Conservation (phyloP, 2,888 invertebrate species). For the Corbicula japonica region DNA sequence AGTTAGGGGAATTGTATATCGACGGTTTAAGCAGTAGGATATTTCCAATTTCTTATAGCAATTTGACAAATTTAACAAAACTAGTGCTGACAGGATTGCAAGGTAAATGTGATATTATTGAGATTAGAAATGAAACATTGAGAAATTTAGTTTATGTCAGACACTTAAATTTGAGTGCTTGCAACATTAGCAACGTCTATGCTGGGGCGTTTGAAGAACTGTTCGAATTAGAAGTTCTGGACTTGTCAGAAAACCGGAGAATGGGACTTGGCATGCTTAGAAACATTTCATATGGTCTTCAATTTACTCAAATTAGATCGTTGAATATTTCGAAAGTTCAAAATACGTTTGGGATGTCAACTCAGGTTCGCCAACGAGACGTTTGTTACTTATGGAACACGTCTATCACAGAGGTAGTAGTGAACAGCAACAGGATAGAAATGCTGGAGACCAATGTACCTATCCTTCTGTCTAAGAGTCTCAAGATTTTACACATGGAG, state of each 20-base stretch:
- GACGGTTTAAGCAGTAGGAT: constrained; percentile 9
- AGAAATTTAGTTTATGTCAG: background rate
- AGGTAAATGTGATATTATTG: constrained; percentile 8
- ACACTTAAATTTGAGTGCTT: constrained; percentile 8
- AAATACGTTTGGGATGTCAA: constrained; percentile 44
- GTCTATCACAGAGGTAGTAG: constrained; percentile 29
- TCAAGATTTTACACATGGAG: constrained; percentile 30
- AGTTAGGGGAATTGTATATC: background rate
- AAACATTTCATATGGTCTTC: constrained; percentile 55
- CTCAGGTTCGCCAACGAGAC: constrained; percentile 23
- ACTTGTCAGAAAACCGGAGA: constrained; percentile 44
- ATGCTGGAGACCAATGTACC: constrained; percentile 29
- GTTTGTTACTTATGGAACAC: constrained; percentile 56
- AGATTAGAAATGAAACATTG: constrained; percentile 24
- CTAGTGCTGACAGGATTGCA: constrained; percentile 15
- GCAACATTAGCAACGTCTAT: background rate
- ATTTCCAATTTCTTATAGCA: background rate
- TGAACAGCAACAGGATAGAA: constrained; percentile 39
- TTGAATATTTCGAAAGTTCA: constrained; percentile 43
- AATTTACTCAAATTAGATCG: constrained; percentile 40
- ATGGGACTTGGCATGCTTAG: constrained; percentile 33
- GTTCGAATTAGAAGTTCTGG: constrained; percentile 16
- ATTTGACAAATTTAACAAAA: background rate
- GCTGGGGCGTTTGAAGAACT: constrained; percentile 20
- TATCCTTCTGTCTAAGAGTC: constrained; percentile 23